Percentiles rank a stretch among this genome's conserved stretches.
Evolutionary conservation across 2,797 vertebrate genomes (phyloP).

Genomic region (Rhinoraja longicauda): DNA sequence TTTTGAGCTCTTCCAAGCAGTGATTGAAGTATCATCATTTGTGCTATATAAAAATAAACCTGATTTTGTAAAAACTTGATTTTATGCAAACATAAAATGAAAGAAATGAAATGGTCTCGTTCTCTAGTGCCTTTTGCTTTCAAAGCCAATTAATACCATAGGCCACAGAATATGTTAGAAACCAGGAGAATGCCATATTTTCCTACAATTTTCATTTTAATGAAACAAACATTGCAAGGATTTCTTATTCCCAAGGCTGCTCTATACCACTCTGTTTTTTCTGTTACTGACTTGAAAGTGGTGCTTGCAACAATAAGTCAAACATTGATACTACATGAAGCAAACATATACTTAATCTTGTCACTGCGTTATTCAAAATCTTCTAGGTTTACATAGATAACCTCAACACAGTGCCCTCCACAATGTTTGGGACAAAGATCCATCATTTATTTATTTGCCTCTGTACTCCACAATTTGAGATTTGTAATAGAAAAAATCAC

Average conservation of each 20-base stretch:
- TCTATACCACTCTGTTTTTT: neutral
- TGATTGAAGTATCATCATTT: conserved; percentile 3
- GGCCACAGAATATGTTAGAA: neutral
- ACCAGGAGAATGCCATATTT: neutral
- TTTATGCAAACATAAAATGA: neutral
- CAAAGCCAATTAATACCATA: neutral
- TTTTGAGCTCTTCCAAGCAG: neutral
- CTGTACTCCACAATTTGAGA: too few species aligned
- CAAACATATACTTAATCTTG: neutral
- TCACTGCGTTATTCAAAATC: neutral
- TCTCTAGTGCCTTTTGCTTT: neutral
- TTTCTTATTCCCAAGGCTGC: neutral
- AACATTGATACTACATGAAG: neutral
- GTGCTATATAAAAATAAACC: neutral
- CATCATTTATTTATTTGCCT: too few species aligned
- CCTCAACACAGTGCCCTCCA: too few species aligned
- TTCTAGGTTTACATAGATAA: neutral
- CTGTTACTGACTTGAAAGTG: conserved; percentile 1
- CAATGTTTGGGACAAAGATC: too few species aligned
- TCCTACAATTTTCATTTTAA: neutral
- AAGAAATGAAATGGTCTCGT: neutral
- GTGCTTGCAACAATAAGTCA: neutral
- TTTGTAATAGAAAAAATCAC: too few species aligned
- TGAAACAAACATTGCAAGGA: neutral
- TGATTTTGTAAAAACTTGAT: neutral